A percentile compares a stretch with the other conserved stretches of the same genome.
phyloP scores from a whole-genome alignment of 2,113 vertebrate genomes.

The Carlito syrichta region DNA sequence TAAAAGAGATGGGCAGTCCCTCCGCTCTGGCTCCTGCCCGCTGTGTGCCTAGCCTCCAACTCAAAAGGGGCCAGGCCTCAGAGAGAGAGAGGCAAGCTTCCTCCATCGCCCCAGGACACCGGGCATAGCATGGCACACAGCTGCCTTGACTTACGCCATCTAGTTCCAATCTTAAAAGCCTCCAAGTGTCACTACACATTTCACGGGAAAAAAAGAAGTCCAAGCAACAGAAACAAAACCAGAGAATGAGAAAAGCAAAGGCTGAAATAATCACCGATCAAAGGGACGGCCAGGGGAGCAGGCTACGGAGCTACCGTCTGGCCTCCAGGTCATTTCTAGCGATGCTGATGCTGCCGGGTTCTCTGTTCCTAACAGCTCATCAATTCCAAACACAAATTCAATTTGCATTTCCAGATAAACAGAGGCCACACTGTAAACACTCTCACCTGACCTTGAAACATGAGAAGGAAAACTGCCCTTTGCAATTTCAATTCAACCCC shows the following conservation, averaged over 20 bases:
- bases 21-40: neutral
- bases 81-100: neutral
- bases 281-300: conserved; percentile 48
- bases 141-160: conserved; percentile 64
- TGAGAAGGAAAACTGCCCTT: conserved; percentile 82
- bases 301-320: conserved; percentile 47
- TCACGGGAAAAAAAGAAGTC: conserved; percentile 69
- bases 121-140: neutral
- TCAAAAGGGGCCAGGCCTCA: neutral
- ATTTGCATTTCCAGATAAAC: conserved; percentile 86
- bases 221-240: conserved; percentile 78
- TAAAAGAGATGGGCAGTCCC: neutral
- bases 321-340: conserved; percentile 70
- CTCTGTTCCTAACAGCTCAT: conserved; percentile 79
- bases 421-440: conserved; percentile 82
- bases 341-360: conserved; percentile 67
- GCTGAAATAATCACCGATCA: conserved; percentile 79
- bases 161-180: conserved; percentile 74
- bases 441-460: conserved; percentile 83
- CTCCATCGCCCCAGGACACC: accelerated
- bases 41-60: neutral
- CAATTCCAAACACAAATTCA: conserved; percentile 81
- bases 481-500: conserved; percentile 81
- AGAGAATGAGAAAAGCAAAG: conserved; percentile 70
- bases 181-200: conserved; percentile 74